Base-by-base conservation (phyloP, 1,140 invertebrate species). In the Procambarus clarkii region DNA sequence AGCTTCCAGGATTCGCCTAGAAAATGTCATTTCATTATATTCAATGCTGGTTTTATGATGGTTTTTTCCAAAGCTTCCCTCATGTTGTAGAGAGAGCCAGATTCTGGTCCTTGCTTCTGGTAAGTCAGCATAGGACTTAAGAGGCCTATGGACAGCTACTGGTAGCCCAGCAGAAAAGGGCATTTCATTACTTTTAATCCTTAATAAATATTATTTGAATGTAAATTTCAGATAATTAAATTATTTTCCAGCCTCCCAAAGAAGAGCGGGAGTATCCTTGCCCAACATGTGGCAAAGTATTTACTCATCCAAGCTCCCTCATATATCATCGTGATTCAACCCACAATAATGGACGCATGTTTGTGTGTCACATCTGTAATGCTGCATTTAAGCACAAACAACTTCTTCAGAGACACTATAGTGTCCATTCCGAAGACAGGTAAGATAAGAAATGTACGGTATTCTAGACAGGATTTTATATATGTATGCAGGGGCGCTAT, bases 371-470 rank as follows among this genome's bases (percentile, higher is more conserved):
- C 94, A 95, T 97, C 85, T 98, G 97, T 93, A 97, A 97, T 74
- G 97, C 97, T 94, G 96, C 97, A 94, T 98, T 98, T 94, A 97
- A 97, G 93, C 97, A 97, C 94, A 96, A 97, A 54, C 98, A 98
- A 95, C 97, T 97, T 93, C 95, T 98, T 82, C 97, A 98, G 93
- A 97, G 97, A 18, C 97, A 97, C 94, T 96, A 97, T 93, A 95
- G 97, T 93, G 97, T 97, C 94, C 97, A 98, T 93, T 97, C 96
- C n/a, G 97, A 97, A 94, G 95, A 96, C 91, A 97, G 97, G 94
- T 97, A 45, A 82, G 88, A 34, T 74, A 74, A 74, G n/a, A 34
- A 74, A 21, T 11, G 64, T 69, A 69, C 1, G 34, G 34, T 34
- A 34, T 34, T 34, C 34, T 34, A 34, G 34, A 34, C 34, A 34